Evolutionary conservation across 2,888 invertebrate species (phyloP).

Genomic region (Dasypolia templi): DNA sequence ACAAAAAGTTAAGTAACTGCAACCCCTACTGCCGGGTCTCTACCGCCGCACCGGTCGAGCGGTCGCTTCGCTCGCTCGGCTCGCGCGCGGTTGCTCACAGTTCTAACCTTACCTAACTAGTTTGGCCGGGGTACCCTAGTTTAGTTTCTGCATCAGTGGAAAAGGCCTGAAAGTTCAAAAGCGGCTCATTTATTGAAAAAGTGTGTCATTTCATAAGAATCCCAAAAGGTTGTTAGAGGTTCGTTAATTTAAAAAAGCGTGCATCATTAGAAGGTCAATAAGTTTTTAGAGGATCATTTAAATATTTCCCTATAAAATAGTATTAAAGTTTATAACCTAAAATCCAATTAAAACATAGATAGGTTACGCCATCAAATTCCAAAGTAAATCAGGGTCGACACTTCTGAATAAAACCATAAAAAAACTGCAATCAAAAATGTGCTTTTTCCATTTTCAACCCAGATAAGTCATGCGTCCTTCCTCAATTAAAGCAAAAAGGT

Average conservation of each 20-base stretch:
- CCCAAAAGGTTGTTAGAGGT: background rate
- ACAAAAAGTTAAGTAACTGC: background rate
- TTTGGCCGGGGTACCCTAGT: background rate
- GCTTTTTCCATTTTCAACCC: conserved; percentile 13
- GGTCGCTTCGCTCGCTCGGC: no score
- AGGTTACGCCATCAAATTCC: conserved; percentile 26
- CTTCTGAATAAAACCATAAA: conserved; percentile 11
- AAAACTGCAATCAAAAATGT: conserved; percentile 19
- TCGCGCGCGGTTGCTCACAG: no score
- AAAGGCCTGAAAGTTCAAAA: background rate
- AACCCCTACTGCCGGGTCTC: no score
- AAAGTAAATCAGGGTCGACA: conserved; percentile 8
- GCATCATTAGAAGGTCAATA: background rate
- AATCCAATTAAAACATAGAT: conserved; percentile 17
- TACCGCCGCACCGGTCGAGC: no score
- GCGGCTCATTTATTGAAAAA: background rate
- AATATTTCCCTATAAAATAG: background rate
- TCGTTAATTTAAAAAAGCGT: background rate
- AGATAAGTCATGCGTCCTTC: conserved; percentile 35
- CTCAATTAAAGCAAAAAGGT: conserved; percentile 36
- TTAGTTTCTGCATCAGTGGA: background rate
- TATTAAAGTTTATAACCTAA: background rate
- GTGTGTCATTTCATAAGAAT: background rate
- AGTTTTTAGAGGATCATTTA: background rate
- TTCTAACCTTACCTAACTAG: background rate